These are phyloP conservation scores for Saccostrea echinata DNA, from an alignment of 1,140 invertebrate genomes.

Conservation along the genomic window DNA sequence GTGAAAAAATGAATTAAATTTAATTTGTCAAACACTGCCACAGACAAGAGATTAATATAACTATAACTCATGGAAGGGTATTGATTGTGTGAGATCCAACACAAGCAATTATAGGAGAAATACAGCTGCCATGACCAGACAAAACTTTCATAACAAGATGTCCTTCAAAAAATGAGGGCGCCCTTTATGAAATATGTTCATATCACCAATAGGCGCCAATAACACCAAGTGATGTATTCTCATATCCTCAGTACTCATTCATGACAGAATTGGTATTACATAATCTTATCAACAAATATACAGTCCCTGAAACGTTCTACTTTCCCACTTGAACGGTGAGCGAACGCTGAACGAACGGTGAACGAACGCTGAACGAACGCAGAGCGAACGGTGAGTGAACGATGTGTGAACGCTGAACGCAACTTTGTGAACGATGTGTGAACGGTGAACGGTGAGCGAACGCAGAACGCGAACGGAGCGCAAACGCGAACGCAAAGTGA, in stretches of 20 bases:
- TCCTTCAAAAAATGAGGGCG: background rate
- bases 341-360: too few species aligned
- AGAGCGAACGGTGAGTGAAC: too few species aligned
- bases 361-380: too few species aligned
- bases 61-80: background rate
- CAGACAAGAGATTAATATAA: conserved; percentile 17
- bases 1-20: background rate
- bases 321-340: too few species aligned
- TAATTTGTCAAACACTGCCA: conserved; percentile 28
- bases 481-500: too few species aligned
- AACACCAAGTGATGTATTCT: background rate
- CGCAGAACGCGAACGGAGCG: too few species aligned
- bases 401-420: too few species aligned
- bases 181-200: background rate
- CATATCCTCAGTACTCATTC: background rate
- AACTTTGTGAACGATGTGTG: too few species aligned
- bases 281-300: too few species aligned
- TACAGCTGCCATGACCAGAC: conserved; percentile 32
- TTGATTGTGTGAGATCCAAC: background rate
- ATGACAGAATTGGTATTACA: too few species aligned
- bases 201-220: background rate
- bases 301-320: too few species aligned
- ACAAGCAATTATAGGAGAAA: conserved; percentile 20
- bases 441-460: too few species aligned
- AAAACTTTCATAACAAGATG: conserved; percentile 5